Percentiles rank a stretch among this genome's conserved stretches.
phyloP scores from a whole-genome alignment of 2,888 invertebrate species.

The Drosophila bunnanda region DNA sequence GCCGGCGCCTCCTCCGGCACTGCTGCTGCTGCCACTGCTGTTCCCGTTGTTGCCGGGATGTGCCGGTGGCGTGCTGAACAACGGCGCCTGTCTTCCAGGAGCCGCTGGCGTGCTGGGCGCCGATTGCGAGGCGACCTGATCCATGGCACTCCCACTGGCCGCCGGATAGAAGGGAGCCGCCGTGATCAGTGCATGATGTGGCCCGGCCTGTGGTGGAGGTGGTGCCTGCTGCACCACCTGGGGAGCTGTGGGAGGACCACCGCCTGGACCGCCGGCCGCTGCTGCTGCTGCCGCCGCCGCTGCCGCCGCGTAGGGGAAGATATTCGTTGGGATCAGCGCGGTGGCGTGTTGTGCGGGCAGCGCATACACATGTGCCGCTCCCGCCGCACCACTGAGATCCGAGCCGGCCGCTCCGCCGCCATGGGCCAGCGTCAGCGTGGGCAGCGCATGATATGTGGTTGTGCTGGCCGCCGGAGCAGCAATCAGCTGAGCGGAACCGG shows the following conservation, averaged over 20 bases:
- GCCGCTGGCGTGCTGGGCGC: conserved; percentile 84
- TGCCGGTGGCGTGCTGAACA: conserved; percentile 84
- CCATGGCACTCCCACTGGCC: conserved; percentile 56
- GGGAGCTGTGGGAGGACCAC: conserved; percentile 60
- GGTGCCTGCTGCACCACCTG: conserved; percentile 66
- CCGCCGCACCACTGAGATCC: conserved; percentile 77
- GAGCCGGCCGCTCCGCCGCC: conserved; percentile 68
- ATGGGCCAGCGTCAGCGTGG: conserved; percentile 78
- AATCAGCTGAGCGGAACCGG: conserved; percentile 62
- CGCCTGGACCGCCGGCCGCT: conserved; percentile 42
- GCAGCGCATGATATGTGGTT: conserved; percentile 83
- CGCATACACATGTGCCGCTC: conserved; percentile 83
- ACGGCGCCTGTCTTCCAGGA: conserved; percentile 80
- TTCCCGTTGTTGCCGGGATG: conserved; percentile 57
- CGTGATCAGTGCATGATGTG: conserved; percentile 83
- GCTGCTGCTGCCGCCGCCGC: conserved; percentile 67
- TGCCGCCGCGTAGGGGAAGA: conserved; percentile 83
- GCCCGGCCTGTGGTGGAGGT: conserved; percentile 66
- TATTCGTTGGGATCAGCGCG: conserved; percentile 83
- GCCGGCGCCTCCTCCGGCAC: conserved; percentile 27
- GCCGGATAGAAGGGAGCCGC: conserved; percentile 80
- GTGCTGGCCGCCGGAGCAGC: conserved; percentile 69
- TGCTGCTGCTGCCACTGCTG: conserved; percentile 38
- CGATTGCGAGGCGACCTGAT: conserved; percentile 80
- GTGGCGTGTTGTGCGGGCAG: conserved; percentile 83